Evolutionary conservation across 1,140 invertebrate genomes (phyloP).

Genomic region (Drosophila asahinai): DNA sequence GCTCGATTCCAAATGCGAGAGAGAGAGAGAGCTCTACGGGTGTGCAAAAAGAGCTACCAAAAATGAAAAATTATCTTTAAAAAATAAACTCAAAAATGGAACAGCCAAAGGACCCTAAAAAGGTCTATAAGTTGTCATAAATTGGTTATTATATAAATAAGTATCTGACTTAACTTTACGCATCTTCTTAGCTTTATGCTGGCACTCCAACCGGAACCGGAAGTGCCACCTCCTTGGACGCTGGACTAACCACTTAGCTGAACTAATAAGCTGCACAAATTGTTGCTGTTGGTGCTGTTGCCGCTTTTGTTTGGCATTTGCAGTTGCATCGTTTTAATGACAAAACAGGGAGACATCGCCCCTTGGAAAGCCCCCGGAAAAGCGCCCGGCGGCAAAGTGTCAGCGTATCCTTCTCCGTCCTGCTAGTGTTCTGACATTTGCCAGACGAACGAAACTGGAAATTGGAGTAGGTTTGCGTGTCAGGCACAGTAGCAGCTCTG

Average conservation of each 20-base stretch:
- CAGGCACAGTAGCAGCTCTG: slow-evolving; percentile 49
- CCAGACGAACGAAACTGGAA: slow-evolving; percentile 68
- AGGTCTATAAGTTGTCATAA: too few species aligned
- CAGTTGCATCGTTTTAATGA: slow-evolving; percentile 74
- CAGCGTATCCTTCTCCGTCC: slow-evolving; percentile 55
- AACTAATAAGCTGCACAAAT: slow-evolving; percentile 61
- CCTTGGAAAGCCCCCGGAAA: not conserved
- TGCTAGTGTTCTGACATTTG: slow-evolving; percentile 46
- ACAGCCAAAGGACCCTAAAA: too few species aligned
- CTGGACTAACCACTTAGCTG: slow-evolving; percentile 48
- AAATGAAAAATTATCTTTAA: not conserved
- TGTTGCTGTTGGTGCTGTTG: slow-evolving; percentile 11
- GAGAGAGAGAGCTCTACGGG: not conserved
- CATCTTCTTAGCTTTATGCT: not conserved
- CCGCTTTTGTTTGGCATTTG: slow-evolving; percentile 58
- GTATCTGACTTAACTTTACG: not conserved
- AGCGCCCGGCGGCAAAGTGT: slow-evolving; percentile 50
- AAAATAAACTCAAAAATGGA: not conserved
- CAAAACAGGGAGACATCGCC: slow-evolving; percentile 53
- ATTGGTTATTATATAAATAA: not conserved
- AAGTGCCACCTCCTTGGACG: slow-evolving; percentile 10
- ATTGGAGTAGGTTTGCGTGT: slow-evolving; percentile 81
- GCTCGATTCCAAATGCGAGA: too few species aligned
- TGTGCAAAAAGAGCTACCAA: slow-evolving; percentile 14
- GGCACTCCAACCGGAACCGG: not conserved